Evolutionary conservation across 2,888 invertebrate genomes (phyloP).

Genomic region (Noctuana brunneofusca): DNA sequence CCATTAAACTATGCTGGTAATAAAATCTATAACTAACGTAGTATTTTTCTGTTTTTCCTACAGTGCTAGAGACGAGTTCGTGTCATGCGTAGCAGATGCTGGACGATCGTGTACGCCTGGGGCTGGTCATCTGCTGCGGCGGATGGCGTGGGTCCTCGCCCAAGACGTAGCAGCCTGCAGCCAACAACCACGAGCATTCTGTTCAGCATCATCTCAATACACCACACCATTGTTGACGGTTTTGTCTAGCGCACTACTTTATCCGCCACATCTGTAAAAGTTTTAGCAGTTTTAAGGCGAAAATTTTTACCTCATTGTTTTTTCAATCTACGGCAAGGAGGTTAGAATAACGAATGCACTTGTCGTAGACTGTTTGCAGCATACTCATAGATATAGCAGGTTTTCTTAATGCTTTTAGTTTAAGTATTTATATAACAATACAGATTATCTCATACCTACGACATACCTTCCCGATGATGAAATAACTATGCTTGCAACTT

Average conservation of each 20-base stretch:
- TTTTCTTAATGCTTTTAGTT: too few species aligned
- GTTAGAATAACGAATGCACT: too few species aligned
- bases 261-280: constrained; percentile 54
- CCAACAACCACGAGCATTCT: constrained; percentile 61
- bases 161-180: constrained; percentile 71
- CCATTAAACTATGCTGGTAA: too few species aligned
- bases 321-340: too few species aligned
- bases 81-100: constrained; percentile 64
- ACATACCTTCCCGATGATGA: too few species aligned
- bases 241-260: constrained; percentile 58
- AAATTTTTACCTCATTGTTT: too few species aligned
- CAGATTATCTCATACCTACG: too few species aligned
- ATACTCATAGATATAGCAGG: too few species aligned
- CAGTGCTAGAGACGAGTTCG: constrained; percentile 58
- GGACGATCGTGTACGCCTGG: constrained; percentile 60
- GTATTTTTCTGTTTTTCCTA: constrained; percentile 3
- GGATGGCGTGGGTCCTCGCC: constrained; percentile 73
- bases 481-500: too few species aligned
- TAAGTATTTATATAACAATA: too few species aligned
- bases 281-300: not conserved
- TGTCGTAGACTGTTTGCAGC: too few species aligned
- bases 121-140: constrained; percentile 61
- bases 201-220: constrained; percentile 53
- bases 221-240: constrained; percentile 59
- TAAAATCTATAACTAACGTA: too few species aligned